phyloP scores from a whole-genome alignment of 2,797 vertebrate genomes.

The Martes flavigula region DNA sequence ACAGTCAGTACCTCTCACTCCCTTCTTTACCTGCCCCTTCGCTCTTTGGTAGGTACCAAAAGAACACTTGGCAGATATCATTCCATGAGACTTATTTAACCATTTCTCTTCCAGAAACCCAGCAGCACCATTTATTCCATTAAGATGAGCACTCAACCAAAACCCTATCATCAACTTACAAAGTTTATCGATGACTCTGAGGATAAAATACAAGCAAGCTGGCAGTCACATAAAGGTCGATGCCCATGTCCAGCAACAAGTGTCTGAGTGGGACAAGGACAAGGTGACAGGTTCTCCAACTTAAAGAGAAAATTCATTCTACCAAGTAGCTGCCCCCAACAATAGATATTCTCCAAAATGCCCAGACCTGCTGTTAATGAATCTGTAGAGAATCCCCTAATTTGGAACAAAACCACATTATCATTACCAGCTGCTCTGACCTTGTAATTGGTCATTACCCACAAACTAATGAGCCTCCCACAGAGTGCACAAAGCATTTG shows the following conservation, averaged over 20 bases:
- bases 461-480: slow-evolving; percentile 69
- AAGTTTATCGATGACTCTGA: slow-evolving; percentile 28
- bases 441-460: slow-evolving; percentile 73
- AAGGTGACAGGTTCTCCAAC: slow-evolving; percentile 34
- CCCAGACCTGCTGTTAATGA: slow-evolving; percentile 33
- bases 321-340: slow-evolving; percentile 37
- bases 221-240: slow-evolving; percentile 8
- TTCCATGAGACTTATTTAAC: slow-evolving; percentile 11
- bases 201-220: slow-evolving; percentile 31
- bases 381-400: slow-evolving; percentile 59
- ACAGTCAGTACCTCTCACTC: not conserved
- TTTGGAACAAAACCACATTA: slow-evolving; percentile 71
- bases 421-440: slow-evolving; percentile 71
- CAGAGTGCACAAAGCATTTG: slow-evolving; percentile 55
- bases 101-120: slow-evolving; percentile 6
- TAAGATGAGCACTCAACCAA: not conserved
- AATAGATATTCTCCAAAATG: slow-evolving; percentile 60
- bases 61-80: not conserved
- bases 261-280: slow-evolving; percentile 36
- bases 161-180: not conserved
- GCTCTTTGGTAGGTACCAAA: slow-evolving; percentile 18
- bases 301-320: slow-evolving; percentile 40
- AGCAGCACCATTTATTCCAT: slow-evolving; percentile 36
- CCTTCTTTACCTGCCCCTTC: not conserved
- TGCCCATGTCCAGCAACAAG: slow-evolving; percentile 37